Evolutionary conservation across 2,797 vertebrate species (phyloP).

Genomic region (Lepidocolaptes lacrymiger): DNA sequence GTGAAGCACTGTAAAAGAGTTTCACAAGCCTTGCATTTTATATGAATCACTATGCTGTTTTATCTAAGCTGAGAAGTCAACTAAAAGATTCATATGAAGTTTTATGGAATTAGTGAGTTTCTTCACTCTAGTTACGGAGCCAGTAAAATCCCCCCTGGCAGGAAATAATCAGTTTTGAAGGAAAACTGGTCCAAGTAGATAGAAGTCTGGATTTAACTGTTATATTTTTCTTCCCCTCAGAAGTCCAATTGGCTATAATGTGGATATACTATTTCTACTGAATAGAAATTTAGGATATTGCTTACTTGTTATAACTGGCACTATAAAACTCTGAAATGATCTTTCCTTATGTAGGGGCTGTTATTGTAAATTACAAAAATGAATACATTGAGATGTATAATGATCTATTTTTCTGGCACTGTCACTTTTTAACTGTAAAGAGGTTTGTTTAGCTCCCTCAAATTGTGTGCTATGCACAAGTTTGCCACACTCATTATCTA

Average conservation of each 20-base stretch:
- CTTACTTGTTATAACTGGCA: not conserved
- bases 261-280: not conserved
- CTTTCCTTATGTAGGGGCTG: not conserved
- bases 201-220: conserved; percentile 36
- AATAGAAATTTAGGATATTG: not conserved
- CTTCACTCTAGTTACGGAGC: not conserved
- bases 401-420: not conserved
- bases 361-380: not conserved
- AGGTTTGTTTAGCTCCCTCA: not conserved
- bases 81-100: conserved; percentile 13
- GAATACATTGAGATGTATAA: not conserved
- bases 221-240: conserved; percentile 13
- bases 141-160: conserved; percentile 26
- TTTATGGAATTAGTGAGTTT: conserved; percentile 30
- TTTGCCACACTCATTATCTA: not conserved
- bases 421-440: not conserved
- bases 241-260: not conserved
- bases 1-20: not conserved
- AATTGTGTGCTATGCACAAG: not conserved
- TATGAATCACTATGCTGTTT: not conserved
- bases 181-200: conserved; percentile 6
- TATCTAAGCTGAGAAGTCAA: conserved; percentile 28
- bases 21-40: not conserved
- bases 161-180: conserved; percentile 4
- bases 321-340: not conserved